Evolutionary conservation across 2,888 invertebrate species (phyloP), one percentile per base, ranked within the genome.

Genomic region (Stenotaenia linearis): DNA sequence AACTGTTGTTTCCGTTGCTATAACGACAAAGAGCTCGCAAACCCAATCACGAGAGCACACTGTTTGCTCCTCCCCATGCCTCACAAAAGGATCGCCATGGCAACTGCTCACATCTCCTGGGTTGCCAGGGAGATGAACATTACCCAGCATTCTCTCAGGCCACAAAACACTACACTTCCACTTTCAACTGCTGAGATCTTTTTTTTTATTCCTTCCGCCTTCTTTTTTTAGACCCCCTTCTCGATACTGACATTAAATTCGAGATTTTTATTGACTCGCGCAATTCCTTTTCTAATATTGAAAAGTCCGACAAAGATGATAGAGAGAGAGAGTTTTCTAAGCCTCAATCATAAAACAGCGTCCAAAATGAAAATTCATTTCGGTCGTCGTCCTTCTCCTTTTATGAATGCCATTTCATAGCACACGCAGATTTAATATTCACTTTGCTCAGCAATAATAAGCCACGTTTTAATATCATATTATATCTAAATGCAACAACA

Each of bases 21-120:
- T 75, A 75, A 75, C 75, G 37, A 75, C 75, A 37, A 75, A 75
- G 75, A 75, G 75, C 75, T 32, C 21, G 75, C 75, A 75, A 75
- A 75, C 37, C 75, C 37, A 75, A 75, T 75, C 75, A 75, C 74
- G 74, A 74, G 74, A 74, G 74, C 28, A 74, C 75, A 37, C 75
- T 75, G 75, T 75, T 75, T 75, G 75, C 75, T 37, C 37, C 75
- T 37, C 37, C 37, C 30, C 21, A 28, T 18, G 30, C 75, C 75
- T 32, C 75, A 75, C 74, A 74, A 74, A 30, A 32, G 74, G 15
- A 37, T 75, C 18, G 32, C 37, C 75, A 75, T 37, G 32, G 75
- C 75, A 75, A 75, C 75, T 12, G 37, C 32, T 75, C 69, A 37
- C 75, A 37, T 75, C 75, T 37, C 32, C 69, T n/a, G 50, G 30